Base-by-base conservation (phyloP, 1,140 invertebrate genomes). In the Dinoponera quadriceps region DNA sequence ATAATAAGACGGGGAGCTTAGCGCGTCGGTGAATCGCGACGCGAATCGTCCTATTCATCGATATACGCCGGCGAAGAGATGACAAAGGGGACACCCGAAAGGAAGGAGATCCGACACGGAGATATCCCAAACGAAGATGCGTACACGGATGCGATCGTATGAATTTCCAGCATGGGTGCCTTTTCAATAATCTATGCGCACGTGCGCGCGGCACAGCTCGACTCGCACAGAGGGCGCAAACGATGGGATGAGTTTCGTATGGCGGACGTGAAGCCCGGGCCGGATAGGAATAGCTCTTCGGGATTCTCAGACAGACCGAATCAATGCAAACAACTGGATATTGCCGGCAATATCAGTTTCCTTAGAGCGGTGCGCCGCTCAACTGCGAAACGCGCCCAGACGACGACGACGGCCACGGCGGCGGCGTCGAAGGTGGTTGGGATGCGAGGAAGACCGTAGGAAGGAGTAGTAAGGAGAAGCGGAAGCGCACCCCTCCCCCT, bases 301-400 rank as follows among this genome's bases (percentile, higher is more conserved):
- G 87, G 88, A 92, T 92, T 90, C 91, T 90, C 92, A 91, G 91
- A 90, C 88, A 91, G 91, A 88, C 88, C 90, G 91, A 92, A 92
- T 93, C 91, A 92, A 92, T 92, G 91, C 91, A 93, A 93, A 92
- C 91, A 92, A 92, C 90, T 90, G 88, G 91, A 92, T 93, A 93
- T 93, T 92, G 91, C 91, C 88, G 90, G 91, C 90, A 91, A 92
- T 92, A 92, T 92, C 92, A 92, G 89, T 92, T 92, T 90, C 89
- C 89, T 90, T 90, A 92, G 88, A 91, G 87, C 85, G 87, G 88
- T 84, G 90, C 89, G 88, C 82, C 91, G 90, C 84, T 92, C 90
- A 91, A 92, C 91, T 92, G 91, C 90, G 90, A 90, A 91, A 90
- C 88, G 91, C 89, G 89, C 81, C 88, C 80, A 88, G 83, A 84